Base-by-base conservation (phyloP, 2,797 vertebrate species). In the Propithecus perrieri region DNA sequence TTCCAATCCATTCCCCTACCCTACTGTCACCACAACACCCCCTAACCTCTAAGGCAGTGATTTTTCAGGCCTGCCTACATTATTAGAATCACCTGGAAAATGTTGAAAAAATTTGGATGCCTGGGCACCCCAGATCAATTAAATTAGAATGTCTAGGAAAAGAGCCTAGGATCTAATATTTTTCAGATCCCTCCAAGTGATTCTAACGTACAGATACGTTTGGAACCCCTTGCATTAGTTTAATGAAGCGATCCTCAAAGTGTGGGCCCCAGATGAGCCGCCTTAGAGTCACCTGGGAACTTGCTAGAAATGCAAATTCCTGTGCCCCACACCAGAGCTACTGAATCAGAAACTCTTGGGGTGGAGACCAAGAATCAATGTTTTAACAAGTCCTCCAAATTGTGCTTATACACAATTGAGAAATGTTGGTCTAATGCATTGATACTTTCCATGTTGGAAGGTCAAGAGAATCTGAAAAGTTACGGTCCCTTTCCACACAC, bases 391-490 rank as follows among this genome's bases (percentile, higher is more conserved):
- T 14, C 14, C 20, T 78, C 28, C 14, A 74, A 28, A 30, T 67
- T 18, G 55, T 38, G 9, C 12, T 10, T 28, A 59, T 59, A 2
- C 2, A 3, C 10, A 35, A 69, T 89, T 71, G 74, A 80, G 72
- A 85, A 86, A 24, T 41, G 43, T 15, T 24, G 7, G 1, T 67
- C 26, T 28, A 74, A 50, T 10, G 3, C n/a, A 22, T 46, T 15
- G 15, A 75, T 65, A 11, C 26, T 84, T 85, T 85, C 20, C 4
- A 3, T 46, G 38, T 63, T 59, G 48, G 63, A 13, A 61, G 35
- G 53, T 71, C 30, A 72, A 14, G 61, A 92, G 55, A 89, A 81
- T 79, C 71, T 89, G 79, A 89, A 81, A 94, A 91, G 12, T 30
- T 24, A 18, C 15, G 3, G 22, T 26, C 1, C 0, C n/a, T 46